Percentiles rank a stretch among this genome's conserved stretches.
Evolutionary conservation across 2,888 invertebrate species (phyloP).

Genomic region (Hymenopus coronatus): DNA sequence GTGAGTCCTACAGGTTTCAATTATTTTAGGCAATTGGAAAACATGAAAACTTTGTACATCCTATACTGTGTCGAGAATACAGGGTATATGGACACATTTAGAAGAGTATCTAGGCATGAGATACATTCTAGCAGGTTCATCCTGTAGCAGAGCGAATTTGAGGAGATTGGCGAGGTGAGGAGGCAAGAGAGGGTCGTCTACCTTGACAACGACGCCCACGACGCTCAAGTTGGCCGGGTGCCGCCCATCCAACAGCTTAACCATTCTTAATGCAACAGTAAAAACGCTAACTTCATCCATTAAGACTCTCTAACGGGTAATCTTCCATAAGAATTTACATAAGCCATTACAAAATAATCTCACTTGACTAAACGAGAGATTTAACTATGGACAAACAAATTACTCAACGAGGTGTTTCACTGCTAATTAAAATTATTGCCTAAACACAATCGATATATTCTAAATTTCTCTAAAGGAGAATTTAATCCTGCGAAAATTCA

Average conservation of each 20-base stretch:
- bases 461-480: no score
- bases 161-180: not conserved
- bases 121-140: not conserved
- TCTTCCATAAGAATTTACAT: not conserved
- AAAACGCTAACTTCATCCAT: not conserved
- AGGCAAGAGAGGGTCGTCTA: not conserved
- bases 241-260: not conserved
- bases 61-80: no score
- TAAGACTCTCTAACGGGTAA: not conserved
- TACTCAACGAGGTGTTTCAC: no score
- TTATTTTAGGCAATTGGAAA: no score
- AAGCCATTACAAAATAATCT: not conserved
- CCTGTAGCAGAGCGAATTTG: not conserved
- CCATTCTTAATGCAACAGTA: not conserved
- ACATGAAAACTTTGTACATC: no score
- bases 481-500: no score
- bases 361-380: not conserved
- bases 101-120: not conserved
- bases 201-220: not conserved
- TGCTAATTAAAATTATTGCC: no score
- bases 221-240: not conserved
- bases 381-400: no score
- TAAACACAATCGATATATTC: no score
- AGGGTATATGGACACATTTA: no score
- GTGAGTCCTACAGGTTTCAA: no score